Evolutionary conservation across 1,140 invertebrate species (phyloP).

Genomic region (Phymastichus coffea): DNA sequence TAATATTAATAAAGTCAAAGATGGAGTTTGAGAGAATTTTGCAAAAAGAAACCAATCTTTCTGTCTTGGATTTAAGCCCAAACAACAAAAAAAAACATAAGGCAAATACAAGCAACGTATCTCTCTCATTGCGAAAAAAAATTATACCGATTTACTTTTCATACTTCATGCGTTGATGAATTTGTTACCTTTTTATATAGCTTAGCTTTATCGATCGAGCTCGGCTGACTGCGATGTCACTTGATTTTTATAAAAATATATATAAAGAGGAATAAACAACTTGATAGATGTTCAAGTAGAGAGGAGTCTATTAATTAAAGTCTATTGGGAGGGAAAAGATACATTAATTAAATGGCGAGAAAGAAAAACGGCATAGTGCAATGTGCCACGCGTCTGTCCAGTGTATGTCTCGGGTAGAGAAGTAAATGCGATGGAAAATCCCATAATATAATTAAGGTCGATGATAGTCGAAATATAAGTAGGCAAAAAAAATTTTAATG

Average conservation of each 20-base stretch:
- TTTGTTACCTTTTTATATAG: constrained; percentile 55
- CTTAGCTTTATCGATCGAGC: constrained; percentile 52
- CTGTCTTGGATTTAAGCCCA: too few species aligned
- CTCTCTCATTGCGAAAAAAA: too few species aligned
- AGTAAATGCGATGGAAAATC: not conserved
- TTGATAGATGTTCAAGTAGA: constrained; percentile 1
- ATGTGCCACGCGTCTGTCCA: constrained; percentile 25
- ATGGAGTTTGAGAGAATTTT: too few species aligned
- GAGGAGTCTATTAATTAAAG: constrained; percentile 12
- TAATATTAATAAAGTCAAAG: constrained; percentile 19
- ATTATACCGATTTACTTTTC: constrained; percentile 50
- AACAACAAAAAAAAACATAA: too few species aligned
- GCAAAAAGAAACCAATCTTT: too few species aligned
- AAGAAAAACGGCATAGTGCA: constrained; percentile 22
- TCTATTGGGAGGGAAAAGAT: constrained; percentile 6
- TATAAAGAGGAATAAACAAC: constrained; percentile 31
- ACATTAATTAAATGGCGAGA: constrained; percentile 21
- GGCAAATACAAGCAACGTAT: too few species aligned
- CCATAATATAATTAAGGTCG: too few species aligned
- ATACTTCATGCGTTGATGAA: constrained; percentile 51
- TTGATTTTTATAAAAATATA: constrained; percentile 41
- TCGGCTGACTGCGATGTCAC: constrained; percentile 42
- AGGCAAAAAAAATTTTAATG: not conserved
- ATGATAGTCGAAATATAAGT: not conserved
- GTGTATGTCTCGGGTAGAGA: constrained; percentile 1